Conservation (phyloP, 1,140 invertebrate genomes). For the honey bee (Apis mellifera) region DNA sequence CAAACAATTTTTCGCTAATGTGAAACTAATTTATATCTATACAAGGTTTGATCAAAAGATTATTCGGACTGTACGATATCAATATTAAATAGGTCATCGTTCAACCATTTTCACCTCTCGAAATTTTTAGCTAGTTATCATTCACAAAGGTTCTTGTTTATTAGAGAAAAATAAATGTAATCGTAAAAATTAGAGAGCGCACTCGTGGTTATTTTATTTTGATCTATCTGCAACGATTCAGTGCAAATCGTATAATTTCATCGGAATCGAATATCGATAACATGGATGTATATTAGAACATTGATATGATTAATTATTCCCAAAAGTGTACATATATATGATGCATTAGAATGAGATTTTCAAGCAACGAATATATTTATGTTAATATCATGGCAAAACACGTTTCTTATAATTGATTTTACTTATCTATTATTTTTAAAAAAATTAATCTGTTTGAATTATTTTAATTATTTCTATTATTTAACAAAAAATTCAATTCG, state of each 20-base stretch:
- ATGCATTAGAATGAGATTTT: neutral
- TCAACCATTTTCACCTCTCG: neutral
- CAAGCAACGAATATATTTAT: no score
- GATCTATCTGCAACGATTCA: constrained; percentile 14
- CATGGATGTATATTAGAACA: constrained; percentile 33
- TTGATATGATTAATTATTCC: constrained; percentile 57
- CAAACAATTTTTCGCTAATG: constrained; percentile 23
- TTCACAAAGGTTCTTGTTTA: constrained; percentile 25
- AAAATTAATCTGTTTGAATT: no score
- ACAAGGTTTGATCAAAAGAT: constrained; percentile 3
- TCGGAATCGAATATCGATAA: constrained; percentile 54
- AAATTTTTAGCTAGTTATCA: constrained; percentile 2
- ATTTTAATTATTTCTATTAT: no score
- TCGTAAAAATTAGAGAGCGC: constrained; percentile 12
- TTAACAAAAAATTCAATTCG: no score
- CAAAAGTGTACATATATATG: neutral
- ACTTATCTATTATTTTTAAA: no score
- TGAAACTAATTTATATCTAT: constrained; percentile 18
- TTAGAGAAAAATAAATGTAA: constrained; percentile 35
- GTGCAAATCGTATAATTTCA: constrained; percentile 51
- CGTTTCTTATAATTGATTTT: no score
- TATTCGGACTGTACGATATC: neutral
- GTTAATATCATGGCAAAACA: no score
- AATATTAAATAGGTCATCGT: constrained; percentile 20
- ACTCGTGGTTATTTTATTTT: constrained; percentile 41